Percentiles rank a stretch among this genome's conserved stretches.
Evolutionary conservation across 1,140 invertebrate species (phyloP).

Genomic region (Eriocheir sinensis): DNA sequence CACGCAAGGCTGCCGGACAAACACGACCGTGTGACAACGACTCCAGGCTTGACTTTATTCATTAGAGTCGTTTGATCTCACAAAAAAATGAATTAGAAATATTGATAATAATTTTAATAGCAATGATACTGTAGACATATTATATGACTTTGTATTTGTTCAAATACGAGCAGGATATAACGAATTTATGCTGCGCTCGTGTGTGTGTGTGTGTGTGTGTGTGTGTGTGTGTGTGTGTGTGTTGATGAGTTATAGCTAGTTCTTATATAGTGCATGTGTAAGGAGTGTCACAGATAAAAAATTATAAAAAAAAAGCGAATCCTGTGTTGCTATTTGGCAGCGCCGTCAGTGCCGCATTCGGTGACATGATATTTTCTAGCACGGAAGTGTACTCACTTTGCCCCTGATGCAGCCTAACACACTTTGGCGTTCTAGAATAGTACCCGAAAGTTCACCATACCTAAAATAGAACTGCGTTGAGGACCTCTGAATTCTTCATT

Average conservation of each 20-base stretch:
- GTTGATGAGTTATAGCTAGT: background rate
- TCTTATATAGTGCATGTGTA: too few relatives aligned
- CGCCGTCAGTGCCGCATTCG: background rate
- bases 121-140: background rate
- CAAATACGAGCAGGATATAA: too few relatives aligned
- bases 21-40: background rate
- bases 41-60: background rate
- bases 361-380: background rate
- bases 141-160: background rate
- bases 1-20: too few relatives aligned
- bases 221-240: slow-evolving; percentile 14
- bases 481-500: background rate
- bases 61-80: too few relatives aligned
- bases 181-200: background rate
- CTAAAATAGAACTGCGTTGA: background rate
- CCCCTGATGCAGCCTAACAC: background rate
- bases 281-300: too few relatives aligned
- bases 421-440: background rate
- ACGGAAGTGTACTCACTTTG: background rate
- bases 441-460: background rate
- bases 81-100: too few relatives aligned
- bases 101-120: too few relatives aligned
- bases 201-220: slow-evolving; percentile 41
- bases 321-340: background rate
- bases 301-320: background rate